A percentile compares a stretch with the other conserved stretches of the same genome.
phyloP scores from a whole-genome alignment of 2,797 vertebrate species.

The Poecilia gillii region DNA sequence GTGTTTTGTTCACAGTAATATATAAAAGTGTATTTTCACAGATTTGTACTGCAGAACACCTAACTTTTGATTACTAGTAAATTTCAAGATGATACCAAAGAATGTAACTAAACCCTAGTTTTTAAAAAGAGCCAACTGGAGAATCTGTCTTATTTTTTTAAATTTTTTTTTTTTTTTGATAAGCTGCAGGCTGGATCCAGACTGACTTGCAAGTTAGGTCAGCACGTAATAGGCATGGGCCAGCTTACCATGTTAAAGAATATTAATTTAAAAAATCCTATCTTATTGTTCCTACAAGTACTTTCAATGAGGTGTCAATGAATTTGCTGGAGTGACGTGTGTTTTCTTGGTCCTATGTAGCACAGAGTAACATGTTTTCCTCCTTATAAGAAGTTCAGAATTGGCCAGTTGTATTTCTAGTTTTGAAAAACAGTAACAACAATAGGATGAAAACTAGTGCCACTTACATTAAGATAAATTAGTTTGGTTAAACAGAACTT shows the following conservation, averaged over 20 bases:
- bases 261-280: not conserved
- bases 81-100: not conserved
- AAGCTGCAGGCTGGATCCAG: not conserved
- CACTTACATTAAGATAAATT: not conserved
- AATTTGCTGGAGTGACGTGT: not conserved
- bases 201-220: not conserved
- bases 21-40: not conserved
- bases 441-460: not conserved
- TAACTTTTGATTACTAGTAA: not conserved
- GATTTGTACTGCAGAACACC: not conserved
- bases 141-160: not conserved
- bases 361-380: not conserved
- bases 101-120: too few species aligned
- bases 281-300: not conserved
- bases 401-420: not conserved
- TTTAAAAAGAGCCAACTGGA: too few species aligned
- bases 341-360: too few species aligned
- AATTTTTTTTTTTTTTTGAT: not conserved
- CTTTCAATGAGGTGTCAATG: not conserved
- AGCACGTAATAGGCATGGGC: not conserved
- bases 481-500: not conserved
- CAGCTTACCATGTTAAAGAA: not conserved
- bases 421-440: not conserved
- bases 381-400: not conserved
- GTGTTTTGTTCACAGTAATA: not conserved